A percentile compares a stretch with the other conserved stretches of the same genome.
phyloP scores from a whole-genome alignment of 2,113 vertebrate species.

The Trochalopteron elliotii region DNA sequence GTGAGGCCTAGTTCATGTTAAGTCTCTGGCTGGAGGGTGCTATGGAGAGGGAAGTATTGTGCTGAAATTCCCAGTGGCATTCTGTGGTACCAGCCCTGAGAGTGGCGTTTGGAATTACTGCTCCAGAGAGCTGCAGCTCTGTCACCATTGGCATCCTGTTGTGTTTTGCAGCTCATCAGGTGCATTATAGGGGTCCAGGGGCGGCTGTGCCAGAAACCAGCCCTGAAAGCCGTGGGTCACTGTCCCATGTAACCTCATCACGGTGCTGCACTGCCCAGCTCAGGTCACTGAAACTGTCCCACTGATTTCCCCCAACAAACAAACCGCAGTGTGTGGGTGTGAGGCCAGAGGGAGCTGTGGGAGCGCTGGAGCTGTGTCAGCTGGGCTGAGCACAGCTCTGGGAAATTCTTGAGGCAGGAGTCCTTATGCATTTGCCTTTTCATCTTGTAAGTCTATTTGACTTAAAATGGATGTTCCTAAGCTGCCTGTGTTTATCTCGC shows the following conservation, averaged over 20 bases:
- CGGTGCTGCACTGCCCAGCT: fast-evolving
- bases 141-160: fast-evolving
- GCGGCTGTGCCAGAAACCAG: not conserved
- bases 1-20: not conserved
- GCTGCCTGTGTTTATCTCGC: not conserved
- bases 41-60: not conserved
- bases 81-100: not conserved
- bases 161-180: not conserved
- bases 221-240: fast-evolving
- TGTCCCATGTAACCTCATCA: fast-evolving
- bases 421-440: not conserved
- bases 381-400: not conserved
- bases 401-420: not conserved
- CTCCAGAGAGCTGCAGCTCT: not conserved
- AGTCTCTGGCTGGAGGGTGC: not conserved
- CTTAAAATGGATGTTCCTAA: not conserved
- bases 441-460: not conserved
- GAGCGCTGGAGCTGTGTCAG: not conserved
- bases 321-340: not conserved
- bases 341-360: not conserved
- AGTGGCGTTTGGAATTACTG: not conserved
- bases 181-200: not conserved
- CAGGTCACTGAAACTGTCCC: not conserved
- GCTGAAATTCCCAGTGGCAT: fast-evolving
- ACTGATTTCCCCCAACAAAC: fast-evolving